Conservation (phyloP, 2,113 vertebrate genomes). For the Tachycineta bicolor region DNA sequence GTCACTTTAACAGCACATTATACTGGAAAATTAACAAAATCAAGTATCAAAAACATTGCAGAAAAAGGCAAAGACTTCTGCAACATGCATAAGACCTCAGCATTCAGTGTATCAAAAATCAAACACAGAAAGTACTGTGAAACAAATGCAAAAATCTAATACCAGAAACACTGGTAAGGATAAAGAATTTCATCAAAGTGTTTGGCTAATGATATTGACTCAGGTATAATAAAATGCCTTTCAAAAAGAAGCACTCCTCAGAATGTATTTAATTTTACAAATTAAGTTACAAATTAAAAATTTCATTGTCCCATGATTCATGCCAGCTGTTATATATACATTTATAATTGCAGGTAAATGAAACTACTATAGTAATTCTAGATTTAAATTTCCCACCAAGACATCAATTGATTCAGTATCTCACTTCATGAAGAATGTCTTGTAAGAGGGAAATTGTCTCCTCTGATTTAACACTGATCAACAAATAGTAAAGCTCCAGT, state of each 20-base stretch:
- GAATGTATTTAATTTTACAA: not conserved
- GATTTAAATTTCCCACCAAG: not conserved
- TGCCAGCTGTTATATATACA: not conserved
- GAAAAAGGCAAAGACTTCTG: not conserved
- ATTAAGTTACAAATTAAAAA: not conserved
- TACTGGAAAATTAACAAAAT: not conserved
- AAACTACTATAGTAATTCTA: not conserved
- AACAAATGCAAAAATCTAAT: not conserved
- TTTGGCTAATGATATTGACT: not conserved
- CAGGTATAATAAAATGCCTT: not conserved
- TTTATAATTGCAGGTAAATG: not conserved
- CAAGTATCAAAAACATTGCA: not conserved
- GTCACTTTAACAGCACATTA: not conserved
- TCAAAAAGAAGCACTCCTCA: not conserved
- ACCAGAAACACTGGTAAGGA: not conserved
- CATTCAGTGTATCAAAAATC: not conserved
- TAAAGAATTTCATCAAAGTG: not conserved
- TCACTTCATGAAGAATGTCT: not conserved
- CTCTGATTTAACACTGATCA: not conserved
- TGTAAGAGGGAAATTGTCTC: not conserved
- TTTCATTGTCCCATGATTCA: not conserved
- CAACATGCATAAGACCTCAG: not conserved
- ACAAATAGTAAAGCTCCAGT: not conserved
- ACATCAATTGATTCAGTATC: not conserved
- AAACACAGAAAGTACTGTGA: not conserved